These are phyloP conservation scores for Lytechinus pictus DNA, from an alignment of 35 echinoderm and acorn worm species.

Conservation along the genomic window DNA sequence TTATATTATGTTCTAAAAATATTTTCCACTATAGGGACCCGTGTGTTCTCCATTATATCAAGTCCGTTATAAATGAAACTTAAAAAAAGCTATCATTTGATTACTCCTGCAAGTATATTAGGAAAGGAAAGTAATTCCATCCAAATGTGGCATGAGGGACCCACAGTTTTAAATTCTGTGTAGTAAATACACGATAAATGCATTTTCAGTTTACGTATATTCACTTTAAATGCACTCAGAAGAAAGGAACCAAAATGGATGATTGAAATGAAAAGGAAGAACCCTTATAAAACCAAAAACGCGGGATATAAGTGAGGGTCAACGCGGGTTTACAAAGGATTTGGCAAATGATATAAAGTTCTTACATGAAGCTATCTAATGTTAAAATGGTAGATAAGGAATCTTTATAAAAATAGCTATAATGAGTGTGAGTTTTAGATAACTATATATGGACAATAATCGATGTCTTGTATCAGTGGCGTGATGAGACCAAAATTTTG, in stretches of 20 bases:
- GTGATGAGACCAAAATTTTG: too few species aligned
- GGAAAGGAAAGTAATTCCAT: too few species aligned
- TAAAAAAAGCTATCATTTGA: too few species aligned
- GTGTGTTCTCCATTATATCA: neutral
- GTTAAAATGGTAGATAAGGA: too few species aligned
- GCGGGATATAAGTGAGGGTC: neutral
- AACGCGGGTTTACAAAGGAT: neutral
- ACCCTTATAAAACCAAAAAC: neutral
- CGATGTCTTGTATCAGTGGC: too few species aligned
- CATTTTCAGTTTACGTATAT: neutral
- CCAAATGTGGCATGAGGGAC: too few species aligned
- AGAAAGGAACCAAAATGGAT: neutral
- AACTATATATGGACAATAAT: too few species aligned
- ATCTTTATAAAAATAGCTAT: too few species aligned
- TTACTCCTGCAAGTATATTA: too few species aligned
- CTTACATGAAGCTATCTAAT: too few species aligned
- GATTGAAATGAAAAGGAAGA: neutral
- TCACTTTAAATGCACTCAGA: neutral
- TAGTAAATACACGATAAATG: neutral
- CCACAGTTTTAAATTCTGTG: too few species aligned
- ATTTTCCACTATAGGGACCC: neutral
- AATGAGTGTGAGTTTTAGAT: too few species aligned
- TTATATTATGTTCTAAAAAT: neutral
- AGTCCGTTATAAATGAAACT: neutral
- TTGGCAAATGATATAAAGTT: neutral